phyloP scores from a whole-genome alignment of 2,113 vertebrate genomes.

The Lepus europaeus region DNA sequence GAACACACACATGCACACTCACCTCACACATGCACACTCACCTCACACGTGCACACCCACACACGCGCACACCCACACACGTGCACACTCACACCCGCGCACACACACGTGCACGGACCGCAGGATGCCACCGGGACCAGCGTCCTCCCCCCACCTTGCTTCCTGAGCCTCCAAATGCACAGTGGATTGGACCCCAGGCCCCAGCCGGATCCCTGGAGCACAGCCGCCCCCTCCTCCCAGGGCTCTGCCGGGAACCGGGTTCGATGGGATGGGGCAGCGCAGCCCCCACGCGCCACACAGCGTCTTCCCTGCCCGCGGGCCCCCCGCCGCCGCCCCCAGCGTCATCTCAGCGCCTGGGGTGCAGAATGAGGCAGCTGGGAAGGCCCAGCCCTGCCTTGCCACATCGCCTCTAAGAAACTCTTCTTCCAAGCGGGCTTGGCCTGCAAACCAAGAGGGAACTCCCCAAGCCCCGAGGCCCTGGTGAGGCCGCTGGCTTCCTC shows the following conservation, averaged over 20 bases:
- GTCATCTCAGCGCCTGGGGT: neutral
- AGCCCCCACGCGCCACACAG: rapidly evolving
- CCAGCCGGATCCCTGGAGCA: neutral
- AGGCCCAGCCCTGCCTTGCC: neutral
- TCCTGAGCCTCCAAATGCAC: neutral
- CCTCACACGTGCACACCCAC: too few species aligned
- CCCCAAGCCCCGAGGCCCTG: neutral
- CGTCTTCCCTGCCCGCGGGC: too few species aligned
- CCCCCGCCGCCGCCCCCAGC: too few species aligned
- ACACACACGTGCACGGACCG: too few species aligned
- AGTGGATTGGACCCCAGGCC: neutral
- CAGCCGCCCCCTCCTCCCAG: neutral
- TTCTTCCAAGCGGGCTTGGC: neutral
- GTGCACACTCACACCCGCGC: neutral
- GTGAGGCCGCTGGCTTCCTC: neutral
- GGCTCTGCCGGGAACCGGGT: neutral
- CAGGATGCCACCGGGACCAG: neutral
- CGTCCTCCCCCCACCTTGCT: too few species aligned
- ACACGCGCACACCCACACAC: too few species aligned
- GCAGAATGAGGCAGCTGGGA: neutral
- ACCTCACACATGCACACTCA: too few species aligned
- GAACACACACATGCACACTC: too few species aligned
- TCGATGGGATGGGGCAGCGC: neutral
- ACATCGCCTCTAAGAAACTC: neutral
- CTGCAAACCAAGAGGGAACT: neutral